A percentile compares a stretch with the other conserved stretches of the same genome.
Conservation (phyloP, 2,797 vertebrate species). For the Muraenolepis orangiensis region DNA sequence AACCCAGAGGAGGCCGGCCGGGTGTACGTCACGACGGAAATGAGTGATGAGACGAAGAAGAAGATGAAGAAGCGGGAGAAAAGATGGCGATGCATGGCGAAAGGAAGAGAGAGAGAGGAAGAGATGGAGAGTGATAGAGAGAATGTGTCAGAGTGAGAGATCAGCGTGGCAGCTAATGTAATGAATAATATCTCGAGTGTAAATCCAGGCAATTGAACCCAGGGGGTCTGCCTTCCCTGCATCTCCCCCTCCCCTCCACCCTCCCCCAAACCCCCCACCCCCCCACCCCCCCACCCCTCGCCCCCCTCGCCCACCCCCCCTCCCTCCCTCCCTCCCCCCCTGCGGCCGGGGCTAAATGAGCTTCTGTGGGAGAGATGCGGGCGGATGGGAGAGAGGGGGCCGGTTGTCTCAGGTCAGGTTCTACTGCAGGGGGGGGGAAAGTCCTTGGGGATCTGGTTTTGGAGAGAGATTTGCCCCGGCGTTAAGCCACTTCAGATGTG, state of each 20-base stretch:
- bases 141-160: slow-evolving; percentile 20
- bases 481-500: slow-evolving; percentile 73
- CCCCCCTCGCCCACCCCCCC: too few species aligned
- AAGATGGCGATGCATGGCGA: slow-evolving; percentile 53
- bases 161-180: slow-evolving; percentile 75
- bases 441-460: slow-evolving; percentile 75
- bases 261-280: too few species aligned
- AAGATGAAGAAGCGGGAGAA: slow-evolving; percentile 20
- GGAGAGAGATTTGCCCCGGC: slow-evolving; percentile 72
- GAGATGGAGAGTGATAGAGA: slow-evolving; percentile 16
- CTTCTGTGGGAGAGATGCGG: slow-evolving; percentile 75
- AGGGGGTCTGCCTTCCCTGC: slow-evolving; percentile 66
- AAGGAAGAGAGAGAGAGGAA: slow-evolving; percentile 57
- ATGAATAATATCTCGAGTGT: slow-evolving; percentile 79
- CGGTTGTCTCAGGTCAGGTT: slow-evolving; percentile 68
- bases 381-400: slow-evolving; percentile 69
- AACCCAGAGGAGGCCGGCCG: slow-evolving; percentile 53
- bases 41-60: neutral
- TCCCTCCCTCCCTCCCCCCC: neutral
- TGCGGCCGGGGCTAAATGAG: slow-evolving; percentile 66
- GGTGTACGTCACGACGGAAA: slow-evolving; percentile 49
- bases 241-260: slow-evolving; percentile 25
- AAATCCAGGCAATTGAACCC: slow-evolving; percentile 77
- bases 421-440: slow-evolving; percentile 68
- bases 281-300: neutral